Conservation (phyloP, 35 echinoderm and acorn worm species). For the Lytechinus pictus region DNA sequence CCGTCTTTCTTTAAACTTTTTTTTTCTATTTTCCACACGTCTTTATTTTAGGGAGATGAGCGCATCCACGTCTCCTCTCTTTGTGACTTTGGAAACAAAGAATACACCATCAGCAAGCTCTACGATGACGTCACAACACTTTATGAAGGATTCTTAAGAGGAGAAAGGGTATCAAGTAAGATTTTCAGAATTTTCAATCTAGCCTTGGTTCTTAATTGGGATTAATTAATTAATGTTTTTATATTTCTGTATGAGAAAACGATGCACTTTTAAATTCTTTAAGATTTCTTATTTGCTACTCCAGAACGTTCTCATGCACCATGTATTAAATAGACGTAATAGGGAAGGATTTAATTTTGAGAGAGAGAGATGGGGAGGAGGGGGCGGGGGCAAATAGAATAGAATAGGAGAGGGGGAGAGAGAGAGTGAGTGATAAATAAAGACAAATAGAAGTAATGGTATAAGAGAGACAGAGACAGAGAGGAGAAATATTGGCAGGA, state of each 20-base stretch:
- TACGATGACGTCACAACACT: slow-evolving; percentile 41
- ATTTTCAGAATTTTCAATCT: too few relatives aligned
- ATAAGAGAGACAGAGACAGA: background rate
- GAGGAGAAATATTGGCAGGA: too few relatives aligned
- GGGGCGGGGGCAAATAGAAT: background rate
- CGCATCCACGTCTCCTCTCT: slow-evolving; percentile 25
- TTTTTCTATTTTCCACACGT: background rate
- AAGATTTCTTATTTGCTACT: too few relatives aligned
- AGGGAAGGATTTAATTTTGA: background rate
- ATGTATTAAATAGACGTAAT: background rate
- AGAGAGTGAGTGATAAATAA: background rate
- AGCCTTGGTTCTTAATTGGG: too few relatives aligned
- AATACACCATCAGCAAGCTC: slow-evolving; percentile 22
- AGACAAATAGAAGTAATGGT: background rate
- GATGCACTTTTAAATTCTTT: too few relatives aligned
- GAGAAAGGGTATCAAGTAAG: slow-evolving; percentile 48
- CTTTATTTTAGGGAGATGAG: background rate
- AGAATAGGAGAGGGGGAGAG: background rate
- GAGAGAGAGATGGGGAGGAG: background rate
- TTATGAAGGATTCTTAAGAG: slow-evolving; percentile 37
- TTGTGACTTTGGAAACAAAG: slow-evolving; percentile 37
- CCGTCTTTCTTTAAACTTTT: too few relatives aligned
- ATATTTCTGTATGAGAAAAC: too few relatives aligned
- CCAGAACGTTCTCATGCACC: too few relatives aligned
- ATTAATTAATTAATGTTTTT: too few relatives aligned